Conservation (phyloP, 2,113 vertebrate species). For the Sinocyclocheilus anophthalmus region DNA sequence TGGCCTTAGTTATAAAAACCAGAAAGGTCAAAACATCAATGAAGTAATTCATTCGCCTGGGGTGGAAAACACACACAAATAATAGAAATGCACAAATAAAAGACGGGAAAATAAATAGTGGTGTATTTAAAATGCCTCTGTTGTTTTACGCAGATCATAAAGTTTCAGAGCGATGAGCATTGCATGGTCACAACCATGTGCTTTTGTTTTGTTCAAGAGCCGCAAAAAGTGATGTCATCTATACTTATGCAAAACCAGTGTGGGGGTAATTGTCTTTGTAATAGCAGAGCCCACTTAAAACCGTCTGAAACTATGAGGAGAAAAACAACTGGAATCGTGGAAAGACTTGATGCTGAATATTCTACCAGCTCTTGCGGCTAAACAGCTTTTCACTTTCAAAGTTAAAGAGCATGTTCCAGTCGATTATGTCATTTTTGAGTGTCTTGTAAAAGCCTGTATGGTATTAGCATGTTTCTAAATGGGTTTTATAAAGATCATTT, state of each 20-base stretch:
- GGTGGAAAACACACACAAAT: slow-evolving; percentile 26
- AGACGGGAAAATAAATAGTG: slow-evolving; percentile 10
- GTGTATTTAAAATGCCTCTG: slow-evolving; percentile 26
- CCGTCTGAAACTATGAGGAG: neutral
- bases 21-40: slow-evolving; percentile 48
- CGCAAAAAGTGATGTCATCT: slow-evolving; percentile 39
- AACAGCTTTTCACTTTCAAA: slow-evolving; percentile 18
- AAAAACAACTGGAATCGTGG: slow-evolving; percentile 11
- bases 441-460: slow-evolving; percentile 18
- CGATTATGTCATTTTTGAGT: slow-evolving; percentile 22
- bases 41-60: slow-evolving; percentile 39
- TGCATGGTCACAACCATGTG: slow-evolving; percentile 17
- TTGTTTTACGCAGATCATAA: slow-evolving; percentile 37
- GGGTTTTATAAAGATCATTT: slow-evolving; percentile 6
- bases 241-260: slow-evolving; percentile 3
- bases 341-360: slow-evolving; percentile 26
- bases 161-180: neutral
- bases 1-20: slow-evolving; percentile 25
- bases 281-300: slow-evolving; percentile 14
- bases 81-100: slow-evolving; percentile 42
- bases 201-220: slow-evolving; percentile 23
- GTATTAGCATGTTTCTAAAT: slow-evolving; percentile 19
- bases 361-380: slow-evolving; percentile 33
- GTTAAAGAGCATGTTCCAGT: neutral
- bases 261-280: neutral